These are phyloP conservation scores for Pollenia griseotomentosa DNA, from an alignment of 2,888 invertebrate species.

Conservation along the genomic window DNA sequence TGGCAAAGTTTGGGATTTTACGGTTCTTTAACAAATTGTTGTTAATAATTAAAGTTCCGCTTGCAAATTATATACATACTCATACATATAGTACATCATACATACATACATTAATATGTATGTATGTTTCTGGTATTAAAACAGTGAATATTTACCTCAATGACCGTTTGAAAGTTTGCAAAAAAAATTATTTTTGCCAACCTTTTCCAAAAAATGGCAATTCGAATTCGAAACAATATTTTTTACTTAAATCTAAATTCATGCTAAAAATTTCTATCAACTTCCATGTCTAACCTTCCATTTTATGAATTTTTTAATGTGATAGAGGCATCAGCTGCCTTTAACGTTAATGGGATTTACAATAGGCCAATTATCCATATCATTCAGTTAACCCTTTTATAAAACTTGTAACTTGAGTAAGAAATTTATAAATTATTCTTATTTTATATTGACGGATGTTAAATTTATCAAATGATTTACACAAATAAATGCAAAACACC, in stretches of 20 bases:
- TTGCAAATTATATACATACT: too few species aligned
- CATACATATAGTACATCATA: too few species aligned
- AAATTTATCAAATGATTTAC: slow-evolving; percentile 14
- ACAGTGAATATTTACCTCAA: not conserved
- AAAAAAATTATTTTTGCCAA: not conserved
- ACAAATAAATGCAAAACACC: too few species aligned
- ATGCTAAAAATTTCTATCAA: not conserved
- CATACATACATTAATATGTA: too few species aligned
- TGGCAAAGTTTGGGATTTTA: too few species aligned
- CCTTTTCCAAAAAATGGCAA: not conserved
- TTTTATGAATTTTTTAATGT: not conserved
- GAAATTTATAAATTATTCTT: slow-evolving; percentile 10
- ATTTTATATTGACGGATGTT: slow-evolving; percentile 20
- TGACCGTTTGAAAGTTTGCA: not conserved
- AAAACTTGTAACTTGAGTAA: not conserved
- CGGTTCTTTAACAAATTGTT: too few species aligned
- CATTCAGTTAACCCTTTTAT: not conserved
- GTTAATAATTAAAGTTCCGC: too few species aligned
- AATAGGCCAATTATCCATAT: slow-evolving; percentile 11
- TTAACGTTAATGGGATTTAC: not conserved
- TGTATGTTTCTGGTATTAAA: too few species aligned
- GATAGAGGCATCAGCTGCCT: not conserved
- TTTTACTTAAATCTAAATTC: not conserved
- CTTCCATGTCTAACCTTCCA: not conserved
- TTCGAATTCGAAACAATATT: not conserved